Evolutionary conservation across 37 sponge, comb jelly and placozoan genomes (phyloP), one percentile per base, ranked within the genome.

Genomic region (Crambe crambe): DNA sequence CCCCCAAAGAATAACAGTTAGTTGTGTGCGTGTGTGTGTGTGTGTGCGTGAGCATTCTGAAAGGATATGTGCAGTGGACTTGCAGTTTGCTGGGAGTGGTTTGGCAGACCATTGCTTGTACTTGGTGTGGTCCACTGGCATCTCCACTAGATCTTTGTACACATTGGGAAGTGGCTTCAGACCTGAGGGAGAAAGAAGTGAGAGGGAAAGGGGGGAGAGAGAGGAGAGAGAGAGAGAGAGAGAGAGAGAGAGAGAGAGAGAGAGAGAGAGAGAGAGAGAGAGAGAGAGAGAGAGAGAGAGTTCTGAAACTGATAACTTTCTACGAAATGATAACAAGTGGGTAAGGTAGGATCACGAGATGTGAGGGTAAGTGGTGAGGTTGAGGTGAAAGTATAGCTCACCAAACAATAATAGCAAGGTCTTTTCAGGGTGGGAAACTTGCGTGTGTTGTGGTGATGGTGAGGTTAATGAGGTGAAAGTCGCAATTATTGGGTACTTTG

Each of bases 61-160:
- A 36, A 85, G 93, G 93, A 92, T 92, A 92, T 88, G 62, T 71
- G 93, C 85, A 56, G 77, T 22, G 34, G 72, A 60, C 51, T 73
- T 84, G 37, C 43, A 18, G 47, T 70, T 70, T 9, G 42, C 29
- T 27, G 76, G 83, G 23, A 84, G 76, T 9, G 66, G 57, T 12
- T 84, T 88, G 70, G 66, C 21, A 1, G 74, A 18, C 93, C 93
- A 92, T 6, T 2, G 3, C 44, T 84, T 92, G 59, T 82, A 84
- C 35, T 76, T 75, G 42, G 54, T 58, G 34, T 72, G 41, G 68
- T 92, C 93, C 74, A 83, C 85, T 12, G 82, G 75, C 76, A 88
- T 67, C 78, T 84, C 88, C 9, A 69, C 84, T 34, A 92, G 63
- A 22, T 92, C 93, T 25, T 68, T 62, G 77, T 92, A 92, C 42